A percentile compares a stretch with the other conserved stretches of the same genome.
Conservation (phyloP, 2,888 invertebrate genomes). For the Hofmannophila pseudospretella region DNA sequence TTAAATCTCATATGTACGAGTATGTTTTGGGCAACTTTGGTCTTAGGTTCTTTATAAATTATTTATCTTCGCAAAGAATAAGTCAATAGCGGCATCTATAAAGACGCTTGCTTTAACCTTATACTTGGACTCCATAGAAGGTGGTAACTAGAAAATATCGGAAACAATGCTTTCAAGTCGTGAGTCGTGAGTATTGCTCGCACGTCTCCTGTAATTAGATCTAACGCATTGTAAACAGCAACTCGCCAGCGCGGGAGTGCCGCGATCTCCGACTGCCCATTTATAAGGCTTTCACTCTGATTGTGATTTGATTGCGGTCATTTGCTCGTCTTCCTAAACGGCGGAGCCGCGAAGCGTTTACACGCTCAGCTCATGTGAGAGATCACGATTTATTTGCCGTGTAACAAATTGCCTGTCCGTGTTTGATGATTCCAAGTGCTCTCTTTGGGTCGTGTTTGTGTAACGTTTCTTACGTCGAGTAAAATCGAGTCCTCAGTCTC, state of each 20-base stretch:
- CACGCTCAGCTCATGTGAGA: constrained; percentile 40
- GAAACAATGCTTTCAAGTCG: constrained; percentile 35
- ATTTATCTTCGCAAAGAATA: no score
- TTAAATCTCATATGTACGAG: no score
- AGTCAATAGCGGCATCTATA: no score
- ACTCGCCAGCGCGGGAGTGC: constrained; percentile 30
- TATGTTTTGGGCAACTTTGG: no score
- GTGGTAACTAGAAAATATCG: constrained; percentile 14
- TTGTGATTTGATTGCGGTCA: constrained; percentile 68
- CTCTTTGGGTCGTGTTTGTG: constrained; percentile 7
- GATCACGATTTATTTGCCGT: constrained; percentile 44
- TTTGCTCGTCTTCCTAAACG: constrained; percentile 58
- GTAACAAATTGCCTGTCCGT: constrained; percentile 40
- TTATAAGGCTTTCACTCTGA: constrained; percentile 63
- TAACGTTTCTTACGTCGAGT: constrained; percentile 6
- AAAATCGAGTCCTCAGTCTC: not conserved
- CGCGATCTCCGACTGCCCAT: constrained; percentile 36
- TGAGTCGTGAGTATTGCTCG: constrained; percentile 45
- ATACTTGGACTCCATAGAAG: no score
- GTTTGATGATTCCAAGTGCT: constrained; percentile 23
- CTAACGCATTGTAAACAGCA: constrained; percentile 62
- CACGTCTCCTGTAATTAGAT: constrained; percentile 58
- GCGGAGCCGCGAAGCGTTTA: constrained; percentile 40
- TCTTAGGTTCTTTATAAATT: no score
- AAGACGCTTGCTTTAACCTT: not conserved